Evolutionary conservation across 2,797 vertebrate genomes (phyloP).

Genomic region (Chromobotia macracanthus): DNA sequence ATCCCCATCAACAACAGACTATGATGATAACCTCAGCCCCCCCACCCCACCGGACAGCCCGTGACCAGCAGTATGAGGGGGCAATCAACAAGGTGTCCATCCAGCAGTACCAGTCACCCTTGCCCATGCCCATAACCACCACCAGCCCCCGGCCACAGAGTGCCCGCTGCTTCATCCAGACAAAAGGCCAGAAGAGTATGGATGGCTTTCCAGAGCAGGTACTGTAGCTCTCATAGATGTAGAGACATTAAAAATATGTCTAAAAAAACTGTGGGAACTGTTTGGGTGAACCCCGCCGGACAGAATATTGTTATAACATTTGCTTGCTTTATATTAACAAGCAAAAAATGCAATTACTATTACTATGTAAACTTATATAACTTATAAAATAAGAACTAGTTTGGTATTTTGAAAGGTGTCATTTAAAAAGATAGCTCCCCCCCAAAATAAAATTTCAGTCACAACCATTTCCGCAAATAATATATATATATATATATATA

Average conservation of each 20-base stretch:
- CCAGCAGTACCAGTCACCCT: slow-evolving; percentile 91
- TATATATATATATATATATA: too few relatives aligned
- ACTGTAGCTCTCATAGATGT: slow-evolving; percentile 33
- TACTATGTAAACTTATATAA: too few relatives aligned
- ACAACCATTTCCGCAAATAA: too few relatives aligned
- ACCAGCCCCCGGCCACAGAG: slow-evolving; percentile 89
- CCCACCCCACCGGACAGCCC: slow-evolving; percentile 88
- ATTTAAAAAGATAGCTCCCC: too few relatives aligned
- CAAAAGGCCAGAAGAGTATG: slow-evolving; percentile 96
- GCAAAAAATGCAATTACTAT: background rate
- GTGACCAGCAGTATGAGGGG: slow-evolving; percentile 84
- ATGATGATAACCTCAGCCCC: slow-evolving; percentile 87
- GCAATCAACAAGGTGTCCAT: slow-evolving; percentile 85
- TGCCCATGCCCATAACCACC: slow-evolving; percentile 86
- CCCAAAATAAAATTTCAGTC: too few relatives aligned
- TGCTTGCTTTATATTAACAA: too few relatives aligned
- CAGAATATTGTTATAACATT: background rate
- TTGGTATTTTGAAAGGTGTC: too few relatives aligned
- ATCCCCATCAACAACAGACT: slow-evolving; percentile 82
- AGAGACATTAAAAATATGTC: background rate
- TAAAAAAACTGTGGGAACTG: too few relatives aligned
- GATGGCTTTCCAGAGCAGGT: slow-evolving; percentile 98
- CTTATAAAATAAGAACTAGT: too few relatives aligned
- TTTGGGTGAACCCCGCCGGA: background rate
- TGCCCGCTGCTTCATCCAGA: slow-evolving; percentile 93